These are phyloP conservation scores for Dasyornis broadbenti DNA, from an alignment of 2,113 vertebrate genomes.

Conservation along the genomic window DNA sequence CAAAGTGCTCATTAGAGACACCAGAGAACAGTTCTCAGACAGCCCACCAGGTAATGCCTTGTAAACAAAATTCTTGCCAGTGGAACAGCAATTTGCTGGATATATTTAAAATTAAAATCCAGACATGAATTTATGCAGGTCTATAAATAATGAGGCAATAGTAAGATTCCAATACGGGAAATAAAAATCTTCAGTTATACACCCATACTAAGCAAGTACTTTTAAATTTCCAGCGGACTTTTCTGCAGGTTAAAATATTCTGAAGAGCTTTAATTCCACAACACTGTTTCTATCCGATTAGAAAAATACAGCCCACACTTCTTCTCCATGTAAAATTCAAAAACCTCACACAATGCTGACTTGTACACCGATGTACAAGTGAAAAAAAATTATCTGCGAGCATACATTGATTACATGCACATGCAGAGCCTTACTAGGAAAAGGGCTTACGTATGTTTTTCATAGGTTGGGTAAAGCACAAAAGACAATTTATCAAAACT, in stretches of 20 bases:
- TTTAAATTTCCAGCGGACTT: not conserved
- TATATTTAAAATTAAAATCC: not conserved
- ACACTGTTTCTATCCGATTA: fast-evolving
- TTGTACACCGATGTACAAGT: too few relatives aligned
- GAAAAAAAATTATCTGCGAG: not conserved
- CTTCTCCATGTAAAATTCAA: not conserved
- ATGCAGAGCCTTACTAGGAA: not conserved
- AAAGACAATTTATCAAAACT: not conserved
- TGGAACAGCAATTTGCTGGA: not conserved
- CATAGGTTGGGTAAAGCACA: not conserved
- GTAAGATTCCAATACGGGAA: not conserved
- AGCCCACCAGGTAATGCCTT: not conserved
- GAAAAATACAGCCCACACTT: not conserved
- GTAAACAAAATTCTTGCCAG: not conserved
- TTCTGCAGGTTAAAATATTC: not conserved
- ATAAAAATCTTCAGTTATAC: not conserved
- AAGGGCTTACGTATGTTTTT: not conserved
- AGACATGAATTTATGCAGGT: not conserved
- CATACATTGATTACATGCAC: fast-evolving
- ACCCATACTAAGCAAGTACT: not conserved
- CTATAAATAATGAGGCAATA: not conserved
- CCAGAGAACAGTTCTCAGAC: not conserved
- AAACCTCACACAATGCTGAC: not conserved
- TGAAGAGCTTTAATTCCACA: not conserved
- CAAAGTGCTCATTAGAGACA: not conserved